phyloP scores from a whole-genome alignment of 2,888 invertebrate species.

The Hypselothyrea guttata region DNA sequence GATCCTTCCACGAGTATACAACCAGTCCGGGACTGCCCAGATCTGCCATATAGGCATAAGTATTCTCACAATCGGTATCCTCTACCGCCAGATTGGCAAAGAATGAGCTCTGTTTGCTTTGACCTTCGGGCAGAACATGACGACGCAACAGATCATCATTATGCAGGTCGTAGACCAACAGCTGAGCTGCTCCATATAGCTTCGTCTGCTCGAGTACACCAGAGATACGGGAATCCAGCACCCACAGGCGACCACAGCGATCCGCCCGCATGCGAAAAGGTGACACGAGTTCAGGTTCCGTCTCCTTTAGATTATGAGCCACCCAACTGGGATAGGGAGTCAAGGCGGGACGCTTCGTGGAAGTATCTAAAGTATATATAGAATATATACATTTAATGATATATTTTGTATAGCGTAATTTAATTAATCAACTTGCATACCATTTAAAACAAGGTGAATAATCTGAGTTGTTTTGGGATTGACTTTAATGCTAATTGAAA shows the following conservation, averaged over 20 bases:
- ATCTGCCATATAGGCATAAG: conserved; percentile 89
- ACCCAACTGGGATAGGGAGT: conserved; percentile 92
- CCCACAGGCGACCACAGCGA: conserved; percentile 90
- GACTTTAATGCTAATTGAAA: conserved; percentile 29
- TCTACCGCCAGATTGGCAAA: conserved; percentile 91
- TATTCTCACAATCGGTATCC: conserved; percentile 88
- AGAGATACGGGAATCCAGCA: conserved; percentile 88
- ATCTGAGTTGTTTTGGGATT: too few relatives aligned
- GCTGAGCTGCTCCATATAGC: conserved; percentile 84
- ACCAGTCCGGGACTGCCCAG: conserved; percentile 87
- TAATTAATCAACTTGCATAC: not conserved
- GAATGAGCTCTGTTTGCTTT: conserved; percentile 87
- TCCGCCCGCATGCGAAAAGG: conserved; percentile 89
- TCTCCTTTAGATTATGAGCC: conserved; percentile 86
- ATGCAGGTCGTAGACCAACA: conserved; percentile 88
- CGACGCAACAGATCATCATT: conserved; percentile 88
- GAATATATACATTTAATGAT: conserved; percentile 5
- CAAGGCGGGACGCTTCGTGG: conserved; percentile 86
- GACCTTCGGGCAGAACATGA: conserved; percentile 86
- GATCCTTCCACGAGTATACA: conserved; percentile 89
- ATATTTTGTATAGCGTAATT: not conserved
- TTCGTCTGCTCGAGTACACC: conserved; percentile 84
- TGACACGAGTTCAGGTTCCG: conserved; percentile 87
- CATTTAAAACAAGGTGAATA: conserved; percentile 27
- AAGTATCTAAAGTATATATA: conserved; percentile 84